These are phyloP conservation scores for Murina feae DNA, from an alignment of 2,113 vertebrate species.

Conservation along the genomic window DNA sequence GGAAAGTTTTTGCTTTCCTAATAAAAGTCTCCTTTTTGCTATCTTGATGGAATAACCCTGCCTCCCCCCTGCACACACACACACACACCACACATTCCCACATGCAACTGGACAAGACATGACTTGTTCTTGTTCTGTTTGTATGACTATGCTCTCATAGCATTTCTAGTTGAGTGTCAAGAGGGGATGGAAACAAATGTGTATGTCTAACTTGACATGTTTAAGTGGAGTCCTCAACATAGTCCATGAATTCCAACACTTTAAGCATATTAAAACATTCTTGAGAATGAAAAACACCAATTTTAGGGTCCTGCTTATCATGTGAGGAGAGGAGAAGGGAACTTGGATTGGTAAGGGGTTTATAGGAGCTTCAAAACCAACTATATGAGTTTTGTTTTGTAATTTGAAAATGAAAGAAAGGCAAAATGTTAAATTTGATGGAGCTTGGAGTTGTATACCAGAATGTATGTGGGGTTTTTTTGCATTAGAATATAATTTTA, in stretches of 20 bases:
- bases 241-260: background rate
- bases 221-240: background rate
- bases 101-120: background rate
- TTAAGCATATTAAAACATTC: background rate
- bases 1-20: background rate
- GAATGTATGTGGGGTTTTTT: background rate
- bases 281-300: background rate
- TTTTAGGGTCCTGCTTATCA: background rate
- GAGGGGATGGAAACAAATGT: background rate
- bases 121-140: background rate
- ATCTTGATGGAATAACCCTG: background rate
- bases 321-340: background rate
- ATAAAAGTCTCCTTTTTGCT: background rate
- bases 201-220: background rate
- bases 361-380: background rate
- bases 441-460: background rate
- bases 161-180: background rate
- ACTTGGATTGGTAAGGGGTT: background rate
- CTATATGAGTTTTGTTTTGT: background rate
- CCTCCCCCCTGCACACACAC: too few species aligned
- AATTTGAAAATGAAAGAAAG: slow-evolving; percentile 6
- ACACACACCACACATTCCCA: background rate
- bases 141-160: background rate
- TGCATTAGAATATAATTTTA: background rate
- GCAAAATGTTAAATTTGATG: background rate